Base-by-base conservation (phyloP, 2,113 vertebrate genomes). In the Talpa occidentalis region DNA sequence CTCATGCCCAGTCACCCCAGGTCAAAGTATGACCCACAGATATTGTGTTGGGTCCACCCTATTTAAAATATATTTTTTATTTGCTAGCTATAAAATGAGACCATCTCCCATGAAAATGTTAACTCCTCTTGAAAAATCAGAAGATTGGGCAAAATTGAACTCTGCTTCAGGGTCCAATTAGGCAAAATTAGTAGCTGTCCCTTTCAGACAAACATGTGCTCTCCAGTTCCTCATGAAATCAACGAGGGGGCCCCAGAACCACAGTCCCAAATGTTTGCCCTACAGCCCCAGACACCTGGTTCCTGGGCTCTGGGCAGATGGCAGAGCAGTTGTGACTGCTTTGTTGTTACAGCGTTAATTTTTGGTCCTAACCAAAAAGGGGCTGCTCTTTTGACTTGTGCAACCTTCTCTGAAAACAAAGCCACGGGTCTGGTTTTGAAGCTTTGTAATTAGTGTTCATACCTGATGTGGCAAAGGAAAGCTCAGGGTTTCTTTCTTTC, bases 61-160 rank as follows among this genome's bases (percentile, higher is more conserved):
- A 60, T 49, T 78, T 83, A 83, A 78, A 92, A 42, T 60, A 42
- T 30, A 32, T 32, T 66, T 15, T 66, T 56, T 60, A 32, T 21
- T 77, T 49, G 37, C 28, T 82, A 76, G n/a, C n/a, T 76, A 44
- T 42, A 32, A 93, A 74, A 35, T 8, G 30, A 76, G 74, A 81
- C 16, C 28, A 32, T 93, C 74, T 90, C 49, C 22, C 52, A 17
- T 12, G 60, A 1, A 86, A 76, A 17, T 80, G 86, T 81, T 49
- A 62, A 77, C n/a, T 90, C 62, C 67, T 83, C 32, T 92, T 64
- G 22, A 49, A 93, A 87, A 81, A 52, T 64, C 44, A 76, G 49
- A 60, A 90, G 22, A 72, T 22, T 44, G 54, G 35, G 64, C 30
- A 47, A 44, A 76, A 40, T 14, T 28, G 52, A 56, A 60, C 52